Evolutionary conservation across 2,797 vertebrate genomes (phyloP).

Genomic region (Sebastes cheni): DNA sequence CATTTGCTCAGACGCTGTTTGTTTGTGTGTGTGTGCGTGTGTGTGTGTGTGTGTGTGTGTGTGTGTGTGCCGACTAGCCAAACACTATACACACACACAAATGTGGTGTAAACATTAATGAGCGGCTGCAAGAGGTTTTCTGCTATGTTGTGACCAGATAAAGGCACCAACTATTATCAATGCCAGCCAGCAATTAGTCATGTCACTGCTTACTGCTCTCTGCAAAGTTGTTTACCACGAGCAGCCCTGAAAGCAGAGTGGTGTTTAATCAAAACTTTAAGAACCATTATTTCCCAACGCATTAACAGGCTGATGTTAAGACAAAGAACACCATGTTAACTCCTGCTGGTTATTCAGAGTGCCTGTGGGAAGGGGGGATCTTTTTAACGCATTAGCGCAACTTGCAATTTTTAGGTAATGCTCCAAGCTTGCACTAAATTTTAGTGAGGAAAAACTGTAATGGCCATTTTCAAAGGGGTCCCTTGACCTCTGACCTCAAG

Average conservation of each 20-base stretch:
- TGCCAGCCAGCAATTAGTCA: conserved; percentile 72
- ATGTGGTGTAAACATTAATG: conserved; percentile 49
- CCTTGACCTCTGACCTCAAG: too few species aligned
- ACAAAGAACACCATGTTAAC: background rate
- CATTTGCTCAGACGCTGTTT: conserved; percentile 5
- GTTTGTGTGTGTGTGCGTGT: background rate
- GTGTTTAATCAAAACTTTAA: conserved; percentile 46
- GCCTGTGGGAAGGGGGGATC: background rate
- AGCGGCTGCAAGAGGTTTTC: conserved; percentile 48
- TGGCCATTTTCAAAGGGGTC: too few species aligned
- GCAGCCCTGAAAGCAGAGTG: conserved; percentile 40
- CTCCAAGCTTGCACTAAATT: too few species aligned
- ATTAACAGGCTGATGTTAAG: background rate
- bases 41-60: background rate
- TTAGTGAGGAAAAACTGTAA: too few species aligned
- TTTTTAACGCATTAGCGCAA: too few species aligned
- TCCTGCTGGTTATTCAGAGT: background rate
- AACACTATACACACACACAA: background rate
- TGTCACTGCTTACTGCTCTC: conserved; percentile 39
- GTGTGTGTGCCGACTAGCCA: background rate
- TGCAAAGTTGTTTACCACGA: conserved; percentile 60
- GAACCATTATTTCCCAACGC: conserved; percentile 5
- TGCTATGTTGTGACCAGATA: conserved; percentile 60
- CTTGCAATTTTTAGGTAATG: too few species aligned
- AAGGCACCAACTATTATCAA: conserved; percentile 65